Base-by-base conservation (phyloP, 1,140 invertebrate genomes). In the Trissolcus basalis region DNA sequence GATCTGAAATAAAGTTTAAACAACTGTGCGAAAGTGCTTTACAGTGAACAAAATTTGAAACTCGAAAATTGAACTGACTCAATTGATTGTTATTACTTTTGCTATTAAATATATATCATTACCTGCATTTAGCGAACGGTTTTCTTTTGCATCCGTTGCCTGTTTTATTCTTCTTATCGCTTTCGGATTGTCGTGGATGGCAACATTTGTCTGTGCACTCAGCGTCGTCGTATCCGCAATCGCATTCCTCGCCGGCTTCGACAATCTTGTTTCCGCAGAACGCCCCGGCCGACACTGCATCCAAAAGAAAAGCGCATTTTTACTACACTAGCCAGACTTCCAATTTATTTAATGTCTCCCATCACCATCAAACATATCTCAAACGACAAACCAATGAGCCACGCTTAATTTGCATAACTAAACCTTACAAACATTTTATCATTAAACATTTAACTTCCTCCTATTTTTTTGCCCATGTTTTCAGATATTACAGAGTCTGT, bases 221-320 rank as follows among this genome's bases (percentile, higher is more conserved):
- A 14, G 92, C 91, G 60, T 95, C 93, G 82, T 97, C 95, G 85
- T 98, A 99, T 15, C 98, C 98, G 86, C 98, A 99, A 87, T 99
- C 98, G 84, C 98, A 99, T 88, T 99, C 95, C 87, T 99, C 98
- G 10, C 96, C 97, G 32, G 93, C 94, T 87, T 99, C 98, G 0
- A 98, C 96, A 81, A 99, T 98, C 89, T 98, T 98, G 87, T 99
- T 99, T 11, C 98, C 98, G 89, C 98, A 99, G 91, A 99, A 99
- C 16, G 98, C 96, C 64, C 96, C 97, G 63, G 93, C 94, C 55
- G 94, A 96, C 19, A 93, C 95, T 90, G 45, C 33, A 78, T 59
- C 56, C 64, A 70, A 70, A 65, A 48, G 43, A 49, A 79, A 60
- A 43, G 33, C 41, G 13, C 49, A 60, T 7, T 69, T 68, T 65